Evolutionary conservation across 2,797 vertebrate genomes (phyloP), one percentile per base, ranked within the genome.

Genomic region (Myotis myotis): DNA sequence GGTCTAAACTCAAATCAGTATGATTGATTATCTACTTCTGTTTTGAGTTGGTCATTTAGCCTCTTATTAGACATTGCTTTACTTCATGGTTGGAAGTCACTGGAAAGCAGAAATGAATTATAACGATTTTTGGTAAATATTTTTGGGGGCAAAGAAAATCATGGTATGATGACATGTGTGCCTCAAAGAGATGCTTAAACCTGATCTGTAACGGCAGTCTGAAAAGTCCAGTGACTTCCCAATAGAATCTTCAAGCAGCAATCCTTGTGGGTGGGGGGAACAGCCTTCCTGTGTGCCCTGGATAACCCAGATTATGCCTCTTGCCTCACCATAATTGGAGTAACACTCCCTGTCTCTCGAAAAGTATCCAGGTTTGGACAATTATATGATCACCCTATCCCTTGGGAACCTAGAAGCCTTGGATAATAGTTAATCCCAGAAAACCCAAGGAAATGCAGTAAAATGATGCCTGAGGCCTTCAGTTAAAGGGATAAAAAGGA

Each of bases 61-160:
- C 60, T 71, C 57, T 6, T 49, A 25, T 72, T 83, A 79, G n/a
- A 57, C 30, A 25, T 79, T 38, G 49, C 47, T 86, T 57, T 87
- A 38, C 9, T 57, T 62, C 25, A 17, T n/a, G 22, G 9, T 16
- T 82, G 38, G 70, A 17, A 79, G 23, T 81, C 71, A 74, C 44
- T 7, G 5, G 38, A 89, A 87, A 93, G 68, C n/a, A 93, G 41
- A 91, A 92, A 89, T 91, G 28, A 76, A 44, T 92, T 86, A 12
- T 41, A 71, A 49, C 72, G 30, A 76, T 33, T 87, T 88, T 95
- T 71, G 57, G 11, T 71, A 87, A 94, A 79, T 84, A 17, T 75
- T 38, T 76, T 0, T 49, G 16, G 49, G 8, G 23, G 6, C 76
- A 91, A 94, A 83, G 55, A 72, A 93, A 62, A 74, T 25, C 19